phyloP scores from a whole-genome alignment of 2,888 invertebrate species.

The Perithous albicinctus region DNA sequence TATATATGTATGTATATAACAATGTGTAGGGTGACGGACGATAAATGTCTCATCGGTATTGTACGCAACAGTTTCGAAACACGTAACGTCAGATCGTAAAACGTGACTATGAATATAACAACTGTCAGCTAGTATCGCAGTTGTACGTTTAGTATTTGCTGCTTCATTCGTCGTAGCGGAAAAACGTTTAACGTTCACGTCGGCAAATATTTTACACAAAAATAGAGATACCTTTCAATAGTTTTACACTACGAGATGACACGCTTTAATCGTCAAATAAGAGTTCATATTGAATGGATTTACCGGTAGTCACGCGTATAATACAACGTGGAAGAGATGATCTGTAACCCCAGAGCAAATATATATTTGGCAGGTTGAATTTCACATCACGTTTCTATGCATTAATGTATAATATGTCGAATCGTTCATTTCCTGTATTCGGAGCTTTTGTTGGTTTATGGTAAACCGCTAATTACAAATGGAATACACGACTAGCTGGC shows the following conservation, averaged over 20 bases:
- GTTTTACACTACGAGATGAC: neutral
- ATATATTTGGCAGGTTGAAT: neutral
- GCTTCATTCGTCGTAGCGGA: neutral
- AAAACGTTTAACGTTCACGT: neutral
- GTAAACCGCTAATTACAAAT: constrained; percentile 11
- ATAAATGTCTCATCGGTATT: constrained; percentile 60
- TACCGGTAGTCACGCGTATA: neutral
- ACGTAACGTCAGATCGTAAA: constrained; percentile 61
- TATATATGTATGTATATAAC: constrained; percentile 38
- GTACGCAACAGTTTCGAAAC: constrained; percentile 53
- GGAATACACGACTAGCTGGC: neutral
- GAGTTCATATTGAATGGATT: neutral
- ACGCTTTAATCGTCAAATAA: neutral
- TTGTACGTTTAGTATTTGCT: constrained; percentile 6
- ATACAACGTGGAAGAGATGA: neutral
- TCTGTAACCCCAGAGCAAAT: neutral
- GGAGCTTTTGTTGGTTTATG: constrained; percentile 2
- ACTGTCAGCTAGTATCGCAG: constrained; percentile 32
- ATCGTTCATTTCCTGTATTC: neutral
- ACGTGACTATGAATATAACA: constrained; percentile 34
- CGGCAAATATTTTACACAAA: neutral
- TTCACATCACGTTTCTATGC: constrained; percentile 14
- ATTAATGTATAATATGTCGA: constrained; percentile 29
- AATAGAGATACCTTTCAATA: neutral
- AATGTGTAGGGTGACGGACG: constrained; percentile 49